Percentiles rank a stretch among this genome's conserved stretches.
These are phyloP conservation scores for Micromys minutus DNA, from an alignment of 2,113 vertebrate species.

Conservation along the genomic window DNA sequence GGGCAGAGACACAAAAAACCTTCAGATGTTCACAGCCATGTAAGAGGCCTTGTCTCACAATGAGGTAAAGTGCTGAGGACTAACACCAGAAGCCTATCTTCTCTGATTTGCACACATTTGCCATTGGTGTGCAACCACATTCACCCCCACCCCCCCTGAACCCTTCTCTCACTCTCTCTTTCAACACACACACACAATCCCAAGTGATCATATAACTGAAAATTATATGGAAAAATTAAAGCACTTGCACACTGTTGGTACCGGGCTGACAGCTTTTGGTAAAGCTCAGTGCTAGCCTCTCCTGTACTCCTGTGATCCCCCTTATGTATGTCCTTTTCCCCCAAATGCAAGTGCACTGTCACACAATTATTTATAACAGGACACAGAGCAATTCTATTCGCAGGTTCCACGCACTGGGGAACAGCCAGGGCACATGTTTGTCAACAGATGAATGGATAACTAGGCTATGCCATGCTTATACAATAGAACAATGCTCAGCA, in stretches of 20 bases:
- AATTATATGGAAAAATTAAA: not conserved
- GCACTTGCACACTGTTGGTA: not conserved
- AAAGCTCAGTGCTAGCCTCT: not conserved
- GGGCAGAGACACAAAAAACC: not conserved
- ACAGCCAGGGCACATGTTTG: not conserved
- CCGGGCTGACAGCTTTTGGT: not conserved
- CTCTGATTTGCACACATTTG: not conserved
- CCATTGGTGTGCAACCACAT: not conserved
- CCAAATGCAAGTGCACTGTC: constrained; percentile 25
- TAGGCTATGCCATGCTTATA: not conserved
- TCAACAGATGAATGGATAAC: not conserved
- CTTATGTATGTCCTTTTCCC: not conserved
- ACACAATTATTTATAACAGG: constrained; percentile 16
- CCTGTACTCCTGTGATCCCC: not conserved
- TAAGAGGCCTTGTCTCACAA: not conserved
- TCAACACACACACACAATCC: not conserved
- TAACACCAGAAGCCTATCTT: not conserved
- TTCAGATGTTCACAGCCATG: not conserved
- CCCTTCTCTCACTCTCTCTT: not conserved
- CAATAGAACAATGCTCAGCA: not conserved
- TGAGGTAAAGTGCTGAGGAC: not conserved
- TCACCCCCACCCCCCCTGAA: not conserved
- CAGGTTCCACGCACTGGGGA: not conserved
- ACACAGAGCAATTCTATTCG: not conserved
- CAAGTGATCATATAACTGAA: not conserved